These are phyloP conservation scores for Pionites leucogaster DNA, from an alignment of 2,113 vertebrate species.

Conservation along the genomic window DNA sequence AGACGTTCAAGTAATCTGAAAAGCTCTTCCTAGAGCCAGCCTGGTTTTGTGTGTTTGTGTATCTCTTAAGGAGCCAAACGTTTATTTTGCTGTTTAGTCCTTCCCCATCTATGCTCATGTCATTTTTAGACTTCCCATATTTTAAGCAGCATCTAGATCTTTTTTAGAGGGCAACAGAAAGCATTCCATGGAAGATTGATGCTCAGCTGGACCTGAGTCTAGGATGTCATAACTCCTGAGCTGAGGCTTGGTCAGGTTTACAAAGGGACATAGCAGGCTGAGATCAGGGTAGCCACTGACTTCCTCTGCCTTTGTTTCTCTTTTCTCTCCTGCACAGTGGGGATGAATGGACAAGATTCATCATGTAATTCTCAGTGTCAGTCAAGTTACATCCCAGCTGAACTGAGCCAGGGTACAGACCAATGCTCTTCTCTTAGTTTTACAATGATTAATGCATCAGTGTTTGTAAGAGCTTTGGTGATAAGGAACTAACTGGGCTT, in stretches of 20 bases:
- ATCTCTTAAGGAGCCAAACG: neutral
- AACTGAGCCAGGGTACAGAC: neutral
- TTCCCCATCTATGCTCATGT: neutral
- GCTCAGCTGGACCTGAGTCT: neutral
- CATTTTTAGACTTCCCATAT: neutral
- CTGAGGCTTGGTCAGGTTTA: neutral
- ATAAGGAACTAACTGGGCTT: slow-evolving; percentile 53
- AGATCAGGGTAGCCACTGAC: neutral
- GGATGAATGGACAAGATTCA: neutral
- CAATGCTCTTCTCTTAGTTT: neutral
- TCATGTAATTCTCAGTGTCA: neutral
- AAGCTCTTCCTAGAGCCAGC: neutral
- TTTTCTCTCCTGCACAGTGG: neutral
- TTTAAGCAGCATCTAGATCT: neutral
- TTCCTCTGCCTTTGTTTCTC: slow-evolving; percentile 18
- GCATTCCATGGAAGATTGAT: neutral
- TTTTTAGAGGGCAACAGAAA: neutral
- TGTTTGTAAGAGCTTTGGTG: slow-evolving; percentile 44
- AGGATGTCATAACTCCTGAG: neutral
- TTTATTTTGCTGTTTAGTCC: neutral
- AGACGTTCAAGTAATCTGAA: slow-evolving; percentile 21
- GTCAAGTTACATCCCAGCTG: neutral
- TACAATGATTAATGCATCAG: slow-evolving; percentile 48
- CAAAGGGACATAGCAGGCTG: neutral
- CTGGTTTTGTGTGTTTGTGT: neutral